A percentile compares a stretch with the other conserved stretches of the same genome.
Conservation (phyloP, 2,797 vertebrate species). For the Propithecus perrieri region DNA sequence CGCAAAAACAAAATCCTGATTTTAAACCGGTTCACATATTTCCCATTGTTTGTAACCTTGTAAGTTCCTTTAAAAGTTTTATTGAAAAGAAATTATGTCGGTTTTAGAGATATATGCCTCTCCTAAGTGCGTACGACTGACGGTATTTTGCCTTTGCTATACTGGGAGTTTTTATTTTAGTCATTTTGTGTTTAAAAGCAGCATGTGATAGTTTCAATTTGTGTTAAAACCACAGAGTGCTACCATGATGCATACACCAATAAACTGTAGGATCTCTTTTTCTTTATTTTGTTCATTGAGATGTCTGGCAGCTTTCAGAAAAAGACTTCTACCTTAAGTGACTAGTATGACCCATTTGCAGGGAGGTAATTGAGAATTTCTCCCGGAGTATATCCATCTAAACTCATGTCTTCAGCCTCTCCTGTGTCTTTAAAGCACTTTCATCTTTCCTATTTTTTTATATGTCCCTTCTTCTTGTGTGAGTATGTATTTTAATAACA, state of each 20-base stretch:
- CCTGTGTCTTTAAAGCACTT: background rate
- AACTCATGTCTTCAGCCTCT: background rate
- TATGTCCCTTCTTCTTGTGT: background rate
- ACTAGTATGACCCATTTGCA: background rate
- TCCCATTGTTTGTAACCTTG: background rate
- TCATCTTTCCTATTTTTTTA: background rate
- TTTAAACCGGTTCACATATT: background rate
- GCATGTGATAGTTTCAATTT: constrained; percentile 47
- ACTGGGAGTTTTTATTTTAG: constrained; percentile 39
- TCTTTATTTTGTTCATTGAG: background rate
- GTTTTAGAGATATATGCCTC: constrained; percentile 53
- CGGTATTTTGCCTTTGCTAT: constrained; percentile 50
- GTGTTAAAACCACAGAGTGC: constrained; percentile 71
- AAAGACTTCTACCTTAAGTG: background rate
- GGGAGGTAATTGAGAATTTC: constrained; percentile 24
- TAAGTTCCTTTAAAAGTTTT: background rate
- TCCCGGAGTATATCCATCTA: constrained; percentile 1
- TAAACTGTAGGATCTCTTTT: constrained; percentile 44
- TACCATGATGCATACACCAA: constrained; percentile 15
- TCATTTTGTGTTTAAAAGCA: constrained; percentile 72
- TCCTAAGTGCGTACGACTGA: constrained; percentile 41
- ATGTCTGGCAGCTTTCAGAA: constrained; percentile 60
- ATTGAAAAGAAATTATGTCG: constrained; percentile 57
- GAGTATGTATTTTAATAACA: constrained; percentile 7
- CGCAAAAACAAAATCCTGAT: background rate